A percentile compares a stretch with the other conserved stretches of the same genome.
Evolutionary conservation across 30 jellyfish, hydroid and myxozoan species (phyloP).

Genomic region (Aurelia coerulea): DNA sequence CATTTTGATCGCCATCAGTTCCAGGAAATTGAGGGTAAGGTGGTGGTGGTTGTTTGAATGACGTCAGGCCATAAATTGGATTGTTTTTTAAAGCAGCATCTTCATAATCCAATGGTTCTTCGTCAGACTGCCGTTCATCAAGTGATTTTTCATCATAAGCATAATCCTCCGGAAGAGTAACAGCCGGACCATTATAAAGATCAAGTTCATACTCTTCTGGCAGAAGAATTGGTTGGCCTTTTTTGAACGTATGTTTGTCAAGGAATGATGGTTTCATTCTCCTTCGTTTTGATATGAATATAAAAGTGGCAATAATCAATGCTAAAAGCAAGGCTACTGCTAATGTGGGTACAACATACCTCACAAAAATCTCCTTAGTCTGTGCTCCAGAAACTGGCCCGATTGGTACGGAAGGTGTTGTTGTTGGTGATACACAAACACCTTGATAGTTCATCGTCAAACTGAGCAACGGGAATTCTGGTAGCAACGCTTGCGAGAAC

Average conservation of each 20-base stretch:
- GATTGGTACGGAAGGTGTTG: conserved; percentile 30
- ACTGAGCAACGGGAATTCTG: conserved; percentile 65
- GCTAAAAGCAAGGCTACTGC: conserved; percentile 58
- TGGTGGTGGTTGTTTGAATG: conserved; percentile 55
- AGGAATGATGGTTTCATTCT: conserved; percentile 56
- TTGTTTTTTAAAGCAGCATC: conserved; percentile 25
- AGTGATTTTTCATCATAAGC: not conserved
- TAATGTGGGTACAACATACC: conserved; percentile 50
- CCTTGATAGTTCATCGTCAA: conserved; percentile 35
- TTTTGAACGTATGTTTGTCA: conserved; percentile 50
- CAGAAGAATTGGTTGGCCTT: conserved; percentile 70
- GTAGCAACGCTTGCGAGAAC: conserved; percentile 60
- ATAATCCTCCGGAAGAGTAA: conserved; percentile 57
- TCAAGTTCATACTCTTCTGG: conserved; percentile 71
- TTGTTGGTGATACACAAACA: conserved; percentile 33
- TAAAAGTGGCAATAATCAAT: conserved; percentile 27
- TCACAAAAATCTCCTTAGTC: conserved; percentile 18
- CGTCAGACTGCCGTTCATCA: not conserved
- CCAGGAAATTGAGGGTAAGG: conserved; percentile 29
- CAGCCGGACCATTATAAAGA: conserved; percentile 8
- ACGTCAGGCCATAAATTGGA: conserved; percentile 31
- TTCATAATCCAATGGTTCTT: conserved; percentile 21
- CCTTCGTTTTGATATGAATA: conserved; percentile 33
- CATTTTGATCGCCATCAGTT: conserved; percentile 14
- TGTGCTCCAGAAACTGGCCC: conserved; percentile 53